Conservation (phyloP, 2,113 vertebrate genomes). For the Plectropomus leopardus region DNA sequence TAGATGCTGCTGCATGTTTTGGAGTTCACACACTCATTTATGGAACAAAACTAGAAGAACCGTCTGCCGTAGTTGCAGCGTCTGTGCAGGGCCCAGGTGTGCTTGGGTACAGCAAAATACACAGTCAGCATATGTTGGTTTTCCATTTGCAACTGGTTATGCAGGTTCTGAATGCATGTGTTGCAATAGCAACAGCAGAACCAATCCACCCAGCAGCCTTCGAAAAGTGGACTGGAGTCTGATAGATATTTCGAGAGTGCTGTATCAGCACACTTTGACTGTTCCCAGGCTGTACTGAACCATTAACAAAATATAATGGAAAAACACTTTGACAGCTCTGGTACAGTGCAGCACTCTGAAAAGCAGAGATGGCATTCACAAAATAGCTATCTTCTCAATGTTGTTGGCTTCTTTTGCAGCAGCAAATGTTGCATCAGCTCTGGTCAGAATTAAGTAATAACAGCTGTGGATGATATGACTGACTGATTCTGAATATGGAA, state of each 20-base stretch:
- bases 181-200: background rate
- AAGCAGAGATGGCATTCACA: background rate
- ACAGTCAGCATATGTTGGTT: background rate
- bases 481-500: background rate
- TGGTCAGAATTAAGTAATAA: background rate
- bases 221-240: slow-evolving; percentile 31
- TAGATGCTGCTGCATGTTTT: background rate
- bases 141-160: background rate
- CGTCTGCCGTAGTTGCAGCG: background rate
- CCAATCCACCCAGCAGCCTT: slow-evolving; percentile 4
- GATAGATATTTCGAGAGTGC: slow-evolving; percentile 33
- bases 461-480: background rate
- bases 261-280: slow-evolving; percentile 65
- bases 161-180: background rate
- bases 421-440: background rate
- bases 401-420: background rate
- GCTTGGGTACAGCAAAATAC: background rate
- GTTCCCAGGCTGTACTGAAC: slow-evolving; percentile 56
- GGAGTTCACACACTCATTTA: background rate
- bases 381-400: background rate
- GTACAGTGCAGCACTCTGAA: slow-evolving; percentile 48
- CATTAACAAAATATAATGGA: slow-evolving; percentile 30
- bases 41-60: background rate
- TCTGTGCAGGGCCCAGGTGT: slow-evolving; percentile 20
- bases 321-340: slow-evolving; percentile 37